Evolutionary conservation across 2,888 invertebrate species (phyloP).

Genomic region (Petrolisthes manimaculis): DNA sequence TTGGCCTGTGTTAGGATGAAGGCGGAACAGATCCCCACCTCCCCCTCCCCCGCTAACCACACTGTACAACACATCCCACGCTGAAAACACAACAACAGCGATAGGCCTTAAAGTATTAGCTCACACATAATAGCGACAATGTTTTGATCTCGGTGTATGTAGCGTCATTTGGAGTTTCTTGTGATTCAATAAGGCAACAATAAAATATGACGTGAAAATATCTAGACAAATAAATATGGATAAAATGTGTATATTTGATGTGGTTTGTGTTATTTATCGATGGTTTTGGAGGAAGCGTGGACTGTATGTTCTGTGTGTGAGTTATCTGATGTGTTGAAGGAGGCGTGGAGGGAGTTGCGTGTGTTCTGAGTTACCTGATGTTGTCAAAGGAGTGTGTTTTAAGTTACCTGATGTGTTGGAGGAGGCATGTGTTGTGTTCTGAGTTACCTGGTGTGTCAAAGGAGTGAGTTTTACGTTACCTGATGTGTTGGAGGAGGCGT

Average conservation of each 20-base stretch:
- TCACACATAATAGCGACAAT: background rate
- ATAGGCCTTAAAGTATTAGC: background rate
- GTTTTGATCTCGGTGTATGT: no score
- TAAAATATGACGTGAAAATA: no score
- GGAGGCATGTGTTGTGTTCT: conserved; percentile 45
- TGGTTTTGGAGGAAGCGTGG: no score
- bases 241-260: no score
- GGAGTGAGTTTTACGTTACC: no score
- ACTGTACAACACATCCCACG: conserved; percentile 44
- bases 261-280: no score
- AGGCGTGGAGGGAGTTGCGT: background rate
- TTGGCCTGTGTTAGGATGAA: conserved; percentile 32
- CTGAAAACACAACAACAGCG: conserved; percentile 20
- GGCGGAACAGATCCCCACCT: conserved; percentile 39
- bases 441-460: no score
- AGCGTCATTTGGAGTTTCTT: background rate
- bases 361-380: background rate
- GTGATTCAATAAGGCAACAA: background rate
- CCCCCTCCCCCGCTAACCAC: conserved; percentile 47
- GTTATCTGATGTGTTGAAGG: background rate
- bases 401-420: conserved; percentile 43
- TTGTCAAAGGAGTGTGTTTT: background rate
- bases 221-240: no score
- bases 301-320: background rate
- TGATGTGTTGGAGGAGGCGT: conserved; percentile 53